These are phyloP conservation scores for Naso thynnoides DNA, from an alignment of 2,797 vertebrate species.

Conservation along the genomic window DNA sequence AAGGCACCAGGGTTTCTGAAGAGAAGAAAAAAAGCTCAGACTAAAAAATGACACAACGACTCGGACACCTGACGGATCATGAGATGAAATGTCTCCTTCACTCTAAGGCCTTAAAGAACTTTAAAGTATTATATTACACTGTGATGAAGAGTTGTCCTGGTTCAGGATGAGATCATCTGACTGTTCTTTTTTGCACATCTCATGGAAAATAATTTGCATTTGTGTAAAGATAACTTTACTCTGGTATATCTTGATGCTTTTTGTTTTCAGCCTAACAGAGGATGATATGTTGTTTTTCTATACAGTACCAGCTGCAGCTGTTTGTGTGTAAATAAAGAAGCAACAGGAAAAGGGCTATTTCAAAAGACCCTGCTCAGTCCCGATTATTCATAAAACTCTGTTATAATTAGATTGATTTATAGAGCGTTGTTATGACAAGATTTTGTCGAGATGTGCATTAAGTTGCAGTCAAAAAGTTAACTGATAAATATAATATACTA, in stretches of 20 bases:
- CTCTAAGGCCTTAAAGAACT: slow-evolving; percentile 28
- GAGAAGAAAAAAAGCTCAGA: slow-evolving; percentile 35
- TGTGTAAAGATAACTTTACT: slow-evolving; percentile 34
- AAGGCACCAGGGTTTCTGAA: slow-evolving; percentile 64
- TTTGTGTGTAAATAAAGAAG: slow-evolving; percentile 61
- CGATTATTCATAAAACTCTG: slow-evolving; percentile 44
- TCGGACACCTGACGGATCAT: slow-evolving; percentile 14
- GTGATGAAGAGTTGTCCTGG: slow-evolving; percentile 32
- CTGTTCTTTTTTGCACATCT: slow-evolving; percentile 42
- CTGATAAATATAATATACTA: not conserved
- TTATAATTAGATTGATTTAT: slow-evolving; percentile 35
- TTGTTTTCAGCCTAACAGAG: slow-evolving; percentile 12
- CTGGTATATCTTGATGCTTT: slow-evolving; percentile 15
- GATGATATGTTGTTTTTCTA: slow-evolving; percentile 41
- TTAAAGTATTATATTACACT: not conserved
- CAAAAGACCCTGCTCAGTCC: slow-evolving; percentile 44
- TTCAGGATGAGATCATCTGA: slow-evolving; percentile 29
- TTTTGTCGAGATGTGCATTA: slow-evolving; percentile 48
- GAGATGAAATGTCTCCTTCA: slow-evolving; percentile 9
- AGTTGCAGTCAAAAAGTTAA: too few species aligned
- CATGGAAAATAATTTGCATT: not conserved
- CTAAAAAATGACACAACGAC: not conserved
- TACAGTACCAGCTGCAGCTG: slow-evolving; percentile 75
- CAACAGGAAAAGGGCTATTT: slow-evolving; percentile 36
- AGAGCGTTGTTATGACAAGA: slow-evolving; percentile 18